These are phyloP conservation scores for Papilio demoleus DNA, from an alignment of 2,888 invertebrate species.

Conservation along the genomic window DNA sequence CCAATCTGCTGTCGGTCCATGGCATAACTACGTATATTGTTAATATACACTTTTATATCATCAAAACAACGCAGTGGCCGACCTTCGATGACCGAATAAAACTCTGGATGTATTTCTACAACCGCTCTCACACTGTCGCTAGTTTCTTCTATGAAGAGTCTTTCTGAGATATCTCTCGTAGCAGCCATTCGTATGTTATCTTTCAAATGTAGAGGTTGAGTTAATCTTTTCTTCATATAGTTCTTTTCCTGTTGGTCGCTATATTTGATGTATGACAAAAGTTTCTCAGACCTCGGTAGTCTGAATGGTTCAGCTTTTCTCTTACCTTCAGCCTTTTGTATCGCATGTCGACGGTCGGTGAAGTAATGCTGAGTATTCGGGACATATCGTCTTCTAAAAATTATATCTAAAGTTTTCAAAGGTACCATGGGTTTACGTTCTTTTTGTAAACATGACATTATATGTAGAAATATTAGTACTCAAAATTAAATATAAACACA, in stretches of 20 bases:
- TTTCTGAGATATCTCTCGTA: constrained; percentile 79
- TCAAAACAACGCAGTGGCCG: constrained; percentile 84
- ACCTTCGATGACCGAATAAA: constrained; percentile 85
- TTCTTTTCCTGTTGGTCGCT: constrained; percentile 73
- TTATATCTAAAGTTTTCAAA: constrained; percentile 72
- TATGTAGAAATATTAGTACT: constrained; percentile 28
- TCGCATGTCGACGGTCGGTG: constrained; percentile 69
- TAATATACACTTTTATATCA: constrained; percentile 83
- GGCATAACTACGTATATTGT: constrained; percentile 78
- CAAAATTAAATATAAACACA: constrained; percentile 27
- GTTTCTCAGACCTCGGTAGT: constrained; percentile 71
- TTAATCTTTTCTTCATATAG: constrained; percentile 55
- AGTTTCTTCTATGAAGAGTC: constrained; percentile 83
- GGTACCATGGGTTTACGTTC: constrained; percentile 73
- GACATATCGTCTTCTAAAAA: constrained; percentile 75
- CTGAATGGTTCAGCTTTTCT: constrained; percentile 63
- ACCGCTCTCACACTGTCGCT: constrained; percentile 82
- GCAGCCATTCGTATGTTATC: constrained; percentile 74
- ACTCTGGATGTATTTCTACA: constrained; percentile 86
- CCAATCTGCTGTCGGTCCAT: constrained; percentile 79
- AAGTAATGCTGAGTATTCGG: constrained; percentile 78
- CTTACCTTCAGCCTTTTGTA: constrained; percentile 49
- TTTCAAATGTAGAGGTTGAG: constrained; percentile 67
- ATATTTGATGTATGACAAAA: constrained; percentile 76
- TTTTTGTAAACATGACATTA: constrained; percentile 67